phyloP scores from a whole-genome alignment of 2,797 vertebrate genomes.

The Esox lucius region DNA sequence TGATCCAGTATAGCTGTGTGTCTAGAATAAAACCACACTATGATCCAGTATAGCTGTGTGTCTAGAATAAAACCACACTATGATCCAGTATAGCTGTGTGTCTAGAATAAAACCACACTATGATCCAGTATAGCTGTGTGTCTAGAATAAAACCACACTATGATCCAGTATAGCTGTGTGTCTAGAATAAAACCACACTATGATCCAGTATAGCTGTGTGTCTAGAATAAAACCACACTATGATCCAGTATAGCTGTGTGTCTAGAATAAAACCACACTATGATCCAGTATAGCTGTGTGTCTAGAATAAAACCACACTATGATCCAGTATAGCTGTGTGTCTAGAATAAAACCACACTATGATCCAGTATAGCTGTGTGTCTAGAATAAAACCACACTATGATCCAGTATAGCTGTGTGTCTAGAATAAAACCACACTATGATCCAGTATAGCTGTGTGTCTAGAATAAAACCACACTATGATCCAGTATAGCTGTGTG shows the following conservation, averaged over 20 bases:
- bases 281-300: not conserved
- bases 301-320: not conserved
- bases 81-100: not conserved
- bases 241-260: not conserved
- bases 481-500: not conserved
- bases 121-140: not conserved
- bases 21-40: not conserved
- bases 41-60: not conserved
- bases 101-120: not conserved
- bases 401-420: not conserved
- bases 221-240: not conserved
- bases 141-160: not conserved
- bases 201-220: not conserved
- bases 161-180: not conserved
- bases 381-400: not conserved
- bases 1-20: not conserved
- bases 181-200: not conserved
- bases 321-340: not conserved
- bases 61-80: not conserved
- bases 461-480: not conserved
- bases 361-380: not conserved
- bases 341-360: not conserved
- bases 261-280: not conserved
- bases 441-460: not conserved
- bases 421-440: not conserved